phyloP scores from a whole-genome alignment of 2,888 invertebrate species.

The Arenicola marina region DNA sequence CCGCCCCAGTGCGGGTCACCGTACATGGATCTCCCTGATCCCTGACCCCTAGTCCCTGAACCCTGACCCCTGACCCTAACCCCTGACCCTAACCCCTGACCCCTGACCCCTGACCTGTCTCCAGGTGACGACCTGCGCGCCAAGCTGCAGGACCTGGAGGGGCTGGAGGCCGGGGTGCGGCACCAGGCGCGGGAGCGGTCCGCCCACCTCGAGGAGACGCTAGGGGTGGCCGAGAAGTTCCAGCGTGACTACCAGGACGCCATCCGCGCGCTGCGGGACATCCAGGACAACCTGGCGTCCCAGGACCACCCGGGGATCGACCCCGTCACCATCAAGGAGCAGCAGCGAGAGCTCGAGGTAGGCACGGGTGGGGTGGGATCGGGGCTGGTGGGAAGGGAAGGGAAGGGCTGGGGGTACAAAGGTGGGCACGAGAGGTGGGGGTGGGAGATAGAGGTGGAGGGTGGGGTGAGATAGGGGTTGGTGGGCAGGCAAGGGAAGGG shows the following conservation, averaged over 20 bases:
- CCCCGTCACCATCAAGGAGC: conserved; percentile 52
- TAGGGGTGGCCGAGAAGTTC: conserved; percentile 50
- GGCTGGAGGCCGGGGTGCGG: conserved; percentile 42
- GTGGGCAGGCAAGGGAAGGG: too few species aligned
- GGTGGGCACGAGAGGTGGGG: background rate
- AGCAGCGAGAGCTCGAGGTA: conserved; percentile 57
- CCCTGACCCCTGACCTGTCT: too few species aligned
- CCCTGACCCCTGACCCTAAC: too few species aligned
- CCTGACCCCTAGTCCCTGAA: too few species aligned
- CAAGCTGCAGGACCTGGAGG: conserved; percentile 49
- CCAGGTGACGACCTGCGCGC: conserved; percentile 52
- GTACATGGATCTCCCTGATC: too few species aligned
- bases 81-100: too few species aligned
- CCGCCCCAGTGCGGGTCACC: too few species aligned
- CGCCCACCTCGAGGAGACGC: conserved; percentile 44
- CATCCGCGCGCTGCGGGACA: conserved; percentile 50
- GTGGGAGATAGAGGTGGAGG: too few species aligned
- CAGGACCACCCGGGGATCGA: conserved; percentile 59
- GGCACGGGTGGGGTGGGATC: too few species aligned
- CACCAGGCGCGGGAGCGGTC: conserved; percentile 39
- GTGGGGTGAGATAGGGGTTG: too few species aligned
- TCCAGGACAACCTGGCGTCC: conserved; percentile 56
- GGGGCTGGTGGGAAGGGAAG: too few species aligned
- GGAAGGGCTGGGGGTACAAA: background rate
- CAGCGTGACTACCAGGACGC: conserved; percentile 49